Base-by-base conservation (phyloP, 2,888 invertebrate genomes). In the Atrina japonica region DNA sequence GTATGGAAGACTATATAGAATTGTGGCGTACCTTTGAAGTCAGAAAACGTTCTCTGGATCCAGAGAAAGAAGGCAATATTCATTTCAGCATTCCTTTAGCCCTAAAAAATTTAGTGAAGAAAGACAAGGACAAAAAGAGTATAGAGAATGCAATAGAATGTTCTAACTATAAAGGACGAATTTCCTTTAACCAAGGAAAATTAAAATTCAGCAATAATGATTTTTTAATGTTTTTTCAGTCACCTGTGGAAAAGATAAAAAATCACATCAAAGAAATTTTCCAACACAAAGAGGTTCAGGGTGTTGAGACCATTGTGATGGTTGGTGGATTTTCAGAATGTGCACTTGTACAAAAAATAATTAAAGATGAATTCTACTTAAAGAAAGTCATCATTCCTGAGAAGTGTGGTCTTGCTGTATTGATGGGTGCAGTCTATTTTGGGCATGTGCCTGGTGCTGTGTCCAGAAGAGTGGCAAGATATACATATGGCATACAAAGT, bases 241-340 rank as follows among this genome's bases (percentile, higher is more conserved):
- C 25, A 30, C 58, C 71, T 18, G 58, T 45, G 1, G 40, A 66
- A 6, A 9, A 50, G 16, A 41, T 71, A 18, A 14, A 66, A 50
- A 18, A 50, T 5, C 71, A 67, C 25, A 21, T 71, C 7, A 18
- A 41, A 14, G 18, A 50, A 25, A 25, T 71, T 21, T 50, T 64
- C 2, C 3, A 71, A 49, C 35, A 66, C 1, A 27, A 6, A 1
- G 58, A 52, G 9, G 43, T 56, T 5, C 18, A 43, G 45, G 63
- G 58, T 52, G 30, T 71, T 18, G 45, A 52, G 11, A 50, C 50
- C 3, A 63, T 71, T 47, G n/a, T 71, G 14, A 63, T 71, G 63
- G 71, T 71, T 14, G 71, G 67, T 29, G 71, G 71, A 0, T 71
- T 71, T 52, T 66, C 71, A 3, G 71, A 71, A 40, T 67, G 66